Percentiles rank a stretch among this genome's conserved stretches.
phyloP scores from a whole-genome alignment of 2,888 invertebrate species.

The Xylota sylvarum region DNA sequence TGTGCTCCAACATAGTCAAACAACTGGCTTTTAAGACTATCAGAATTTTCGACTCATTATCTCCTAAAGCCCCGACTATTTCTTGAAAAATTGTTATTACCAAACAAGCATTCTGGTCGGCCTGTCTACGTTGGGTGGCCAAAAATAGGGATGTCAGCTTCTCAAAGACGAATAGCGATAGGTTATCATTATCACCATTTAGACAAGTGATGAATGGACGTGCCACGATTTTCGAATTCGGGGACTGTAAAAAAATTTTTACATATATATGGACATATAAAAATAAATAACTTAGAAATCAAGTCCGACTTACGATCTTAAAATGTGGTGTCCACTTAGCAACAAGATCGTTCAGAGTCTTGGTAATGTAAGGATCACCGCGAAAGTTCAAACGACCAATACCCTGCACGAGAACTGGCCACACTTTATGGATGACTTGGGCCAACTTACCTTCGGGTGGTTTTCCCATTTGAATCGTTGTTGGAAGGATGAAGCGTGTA shows the following conservation, averaged over 20 bases:
- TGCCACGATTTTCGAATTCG: constrained; percentile 82
- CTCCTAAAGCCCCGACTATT: constrained; percentile 78
- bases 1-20: constrained; percentile 82
- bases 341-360: constrained; percentile 85
- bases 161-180: constrained; percentile 82
- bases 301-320: constrained; percentile 78
- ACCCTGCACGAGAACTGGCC: constrained; percentile 86
- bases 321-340: constrained; percentile 85
- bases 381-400: constrained; percentile 85
- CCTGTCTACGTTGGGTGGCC: constrained; percentile 82
- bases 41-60: constrained; percentile 78
- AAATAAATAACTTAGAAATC: background rate
- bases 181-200: constrained; percentile 80
- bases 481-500: constrained; percentile 85
- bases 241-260: constrained; percentile 68
- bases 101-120: constrained; percentile 81
- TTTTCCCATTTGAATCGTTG: constrained; percentile 85
- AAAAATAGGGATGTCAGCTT: constrained; percentile 82
- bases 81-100: constrained; percentile 83
- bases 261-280: too few relatives aligned
- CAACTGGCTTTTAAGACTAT: constrained; percentile 81
- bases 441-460: constrained; percentile 84
- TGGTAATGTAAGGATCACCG: constrained; percentile 85
- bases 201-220: constrained; percentile 82
- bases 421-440: constrained; percentile 85